Percentiles rank a stretch among this genome's conserved stretches.
These are phyloP conservation scores for Papilio elwesi DNA, from an alignment of 2,888 invertebrate species.

Conservation along the genomic window DNA sequence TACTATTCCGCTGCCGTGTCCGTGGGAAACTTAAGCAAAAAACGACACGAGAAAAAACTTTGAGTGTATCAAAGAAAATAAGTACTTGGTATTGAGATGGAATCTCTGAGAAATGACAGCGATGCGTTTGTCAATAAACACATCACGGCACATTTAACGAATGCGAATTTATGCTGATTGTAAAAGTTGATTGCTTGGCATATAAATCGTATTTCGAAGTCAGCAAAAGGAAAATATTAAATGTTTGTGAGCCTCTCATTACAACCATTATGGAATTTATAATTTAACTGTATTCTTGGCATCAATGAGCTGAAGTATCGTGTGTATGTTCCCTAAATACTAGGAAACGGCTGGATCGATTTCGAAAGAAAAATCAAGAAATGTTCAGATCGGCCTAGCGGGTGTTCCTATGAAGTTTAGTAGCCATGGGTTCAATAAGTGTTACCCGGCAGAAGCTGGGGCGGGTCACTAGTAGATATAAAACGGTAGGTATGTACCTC, in stretches of 20 bases:
- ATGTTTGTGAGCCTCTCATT: not conserved
- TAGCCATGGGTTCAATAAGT: too few relatives aligned
- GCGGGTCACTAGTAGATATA: too few relatives aligned
- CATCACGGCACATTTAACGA: not conserved
- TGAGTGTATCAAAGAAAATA: conserved; percentile 64
- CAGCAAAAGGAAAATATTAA: not conserved
- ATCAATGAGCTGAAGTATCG: too few relatives aligned
- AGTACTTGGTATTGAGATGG: conserved; percentile 69
- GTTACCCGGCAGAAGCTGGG: too few relatives aligned
- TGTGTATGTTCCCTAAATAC: too few relatives aligned
- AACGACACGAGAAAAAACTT: conserved; percentile 56
- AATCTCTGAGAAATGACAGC: conserved; percentile 73
- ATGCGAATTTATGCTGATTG: conserved; percentile 11
- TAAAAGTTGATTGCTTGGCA: not conserved
- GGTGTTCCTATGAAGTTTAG: too few relatives aligned
- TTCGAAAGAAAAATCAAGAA: too few relatives aligned
- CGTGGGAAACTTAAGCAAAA: conserved; percentile 75
- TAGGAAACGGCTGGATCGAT: too few relatives aligned
- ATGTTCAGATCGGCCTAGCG: too few relatives aligned
- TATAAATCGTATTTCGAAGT: not conserved
- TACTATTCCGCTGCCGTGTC: conserved; percentile 63
- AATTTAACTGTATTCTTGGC: too few relatives aligned
- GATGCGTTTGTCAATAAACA: conserved; percentile 32
- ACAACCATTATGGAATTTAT: not conserved
- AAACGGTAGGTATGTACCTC: too few relatives aligned